A percentile compares a stretch with the other conserved stretches of the same genome.
Conservation (phyloP, 2,797 vertebrate genomes). For the Channallabes apus region DNA sequence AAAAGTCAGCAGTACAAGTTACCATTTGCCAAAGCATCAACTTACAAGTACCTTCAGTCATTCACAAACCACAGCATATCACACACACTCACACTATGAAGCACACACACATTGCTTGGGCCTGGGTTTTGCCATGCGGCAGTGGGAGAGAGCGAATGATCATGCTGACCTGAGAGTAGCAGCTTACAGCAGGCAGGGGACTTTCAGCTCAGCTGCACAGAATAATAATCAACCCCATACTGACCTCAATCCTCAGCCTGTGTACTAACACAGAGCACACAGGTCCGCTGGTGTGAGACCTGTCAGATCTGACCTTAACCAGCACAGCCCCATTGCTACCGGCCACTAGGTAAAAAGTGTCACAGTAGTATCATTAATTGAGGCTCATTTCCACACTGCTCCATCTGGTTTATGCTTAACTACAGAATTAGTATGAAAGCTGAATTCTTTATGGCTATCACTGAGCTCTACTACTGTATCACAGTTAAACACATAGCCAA, state of each 20-base stretch:
- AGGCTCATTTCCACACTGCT: neutral
- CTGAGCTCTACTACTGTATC: neutral
- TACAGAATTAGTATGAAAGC: slow-evolving; percentile 1
- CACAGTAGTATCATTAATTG: slow-evolving; percentile 14
- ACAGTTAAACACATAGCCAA: neutral
- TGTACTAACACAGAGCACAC: slow-evolving; percentile 49
- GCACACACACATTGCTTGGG: slow-evolving; percentile 13
- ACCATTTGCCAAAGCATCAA: neutral
- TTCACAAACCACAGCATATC: neutral
- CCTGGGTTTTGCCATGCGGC: slow-evolving; percentile 32
- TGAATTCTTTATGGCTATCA: neutral
- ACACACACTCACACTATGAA: slow-evolving; percentile 1
- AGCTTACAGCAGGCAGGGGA: slow-evolving; percentile 49
- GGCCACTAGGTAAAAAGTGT: slow-evolving; percentile 22
- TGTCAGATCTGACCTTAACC: slow-evolving; percentile 26
- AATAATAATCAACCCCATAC: slow-evolving; percentile 54
- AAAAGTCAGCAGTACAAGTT: neutral
- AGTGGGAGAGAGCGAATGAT: slow-evolving; percentile 42
- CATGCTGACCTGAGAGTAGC: slow-evolving; percentile 50
- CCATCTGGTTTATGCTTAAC: neutral
- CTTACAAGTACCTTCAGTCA: neutral
- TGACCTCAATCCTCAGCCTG: slow-evolving; percentile 48
- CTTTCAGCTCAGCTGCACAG: slow-evolving; percentile 45
- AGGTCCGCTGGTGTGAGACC: slow-evolving; percentile 23
- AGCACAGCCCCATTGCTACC: neutral